Evolutionary conservation across 2,113 vertebrate species (phyloP).

Genomic region (Actinemys pallida): DNA sequence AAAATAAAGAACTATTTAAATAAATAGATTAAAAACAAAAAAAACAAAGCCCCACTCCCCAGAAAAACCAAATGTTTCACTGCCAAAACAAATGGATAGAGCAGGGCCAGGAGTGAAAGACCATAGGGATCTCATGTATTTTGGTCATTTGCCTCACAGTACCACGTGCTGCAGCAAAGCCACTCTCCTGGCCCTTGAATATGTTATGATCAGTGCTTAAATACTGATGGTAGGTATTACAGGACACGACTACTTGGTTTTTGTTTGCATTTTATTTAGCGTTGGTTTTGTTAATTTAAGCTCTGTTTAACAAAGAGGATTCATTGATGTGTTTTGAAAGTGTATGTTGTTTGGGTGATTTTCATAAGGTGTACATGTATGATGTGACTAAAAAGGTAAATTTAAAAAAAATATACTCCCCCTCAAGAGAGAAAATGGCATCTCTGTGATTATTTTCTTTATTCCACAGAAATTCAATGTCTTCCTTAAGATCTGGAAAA

Average conservation of each 20-base stretch:
- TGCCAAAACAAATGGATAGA: neutral
- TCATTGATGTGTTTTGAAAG: neutral
- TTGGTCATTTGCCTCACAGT: neutral
- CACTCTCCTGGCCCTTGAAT: neutral
- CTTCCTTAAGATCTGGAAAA: conserved; percentile 85
- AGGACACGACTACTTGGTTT: neutral
- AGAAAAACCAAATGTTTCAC: neutral
- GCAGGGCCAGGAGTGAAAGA: neutral
- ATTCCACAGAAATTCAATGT: conserved; percentile 91
- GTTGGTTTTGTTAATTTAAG: neutral
- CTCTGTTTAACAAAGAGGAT: neutral
- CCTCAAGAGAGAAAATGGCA: neutral
- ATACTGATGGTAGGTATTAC: neutral
- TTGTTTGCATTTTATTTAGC: neutral
- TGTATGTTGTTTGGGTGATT: neutral
- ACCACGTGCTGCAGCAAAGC: neutral
- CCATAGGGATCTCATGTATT: neutral
- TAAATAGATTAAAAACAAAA: neutral
- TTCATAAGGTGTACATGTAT: neutral
- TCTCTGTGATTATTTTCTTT: neutral
- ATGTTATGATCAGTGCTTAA: neutral
- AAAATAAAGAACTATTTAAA: neutral
- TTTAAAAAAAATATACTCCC: neutral
- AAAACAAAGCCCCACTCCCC: too few relatives aligned
- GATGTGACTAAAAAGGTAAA: neutral